These are phyloP conservation scores for Trachelus iudaicus DNA, from an alignment of 2,888 invertebrate genomes.

Conservation along the genomic window DNA sequence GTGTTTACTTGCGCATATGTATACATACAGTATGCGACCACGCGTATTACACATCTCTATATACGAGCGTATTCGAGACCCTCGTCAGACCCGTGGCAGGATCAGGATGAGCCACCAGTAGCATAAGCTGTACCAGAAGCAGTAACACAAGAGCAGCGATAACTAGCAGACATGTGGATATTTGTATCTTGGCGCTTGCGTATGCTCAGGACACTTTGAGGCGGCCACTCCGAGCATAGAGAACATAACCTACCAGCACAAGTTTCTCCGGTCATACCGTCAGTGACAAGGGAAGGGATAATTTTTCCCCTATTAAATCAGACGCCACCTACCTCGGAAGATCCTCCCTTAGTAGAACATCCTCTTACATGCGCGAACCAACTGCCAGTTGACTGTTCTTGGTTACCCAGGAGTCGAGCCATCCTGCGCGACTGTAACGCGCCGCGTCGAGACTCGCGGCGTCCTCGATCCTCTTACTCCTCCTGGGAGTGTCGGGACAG, in stretches of 20 bases:
- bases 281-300: background rate
- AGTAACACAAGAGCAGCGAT: background rate
- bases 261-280: background rate
- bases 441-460: background rate
- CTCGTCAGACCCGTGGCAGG: background rate
- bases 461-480: background rate
- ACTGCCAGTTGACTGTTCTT: background rate
- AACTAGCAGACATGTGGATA: background rate
- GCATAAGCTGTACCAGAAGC: background rate
- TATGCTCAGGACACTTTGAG: background rate
- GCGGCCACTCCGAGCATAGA: background rate
- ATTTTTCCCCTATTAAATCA: background rate
- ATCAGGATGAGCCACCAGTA: background rate
- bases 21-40: background rate
- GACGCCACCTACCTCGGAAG: background rate
- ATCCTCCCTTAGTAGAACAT: background rate
- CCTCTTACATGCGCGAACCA: background rate
- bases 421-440: background rate
- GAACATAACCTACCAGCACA: background rate
- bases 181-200: background rate
- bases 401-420: background rate
- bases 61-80: background rate
- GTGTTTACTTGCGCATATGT: background rate
- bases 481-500: background rate
- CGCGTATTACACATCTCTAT: background rate